A percentile compares a stretch with the other conserved stretches of the same genome.
phyloP scores from a whole-genome alignment of 2,888 invertebrate species.

The Incurvaria masculella region DNA sequence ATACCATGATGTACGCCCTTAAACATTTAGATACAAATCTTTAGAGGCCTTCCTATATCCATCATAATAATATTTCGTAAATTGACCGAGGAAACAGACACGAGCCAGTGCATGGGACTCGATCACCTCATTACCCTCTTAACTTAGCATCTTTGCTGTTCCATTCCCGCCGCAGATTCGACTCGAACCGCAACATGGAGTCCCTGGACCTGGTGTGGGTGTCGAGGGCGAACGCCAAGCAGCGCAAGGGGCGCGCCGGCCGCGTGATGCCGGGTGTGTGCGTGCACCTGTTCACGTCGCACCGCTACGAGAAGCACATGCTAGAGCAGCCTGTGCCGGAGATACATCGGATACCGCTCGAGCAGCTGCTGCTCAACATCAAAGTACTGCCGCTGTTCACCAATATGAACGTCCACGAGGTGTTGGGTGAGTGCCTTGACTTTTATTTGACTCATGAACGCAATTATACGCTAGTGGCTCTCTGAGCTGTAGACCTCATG shows the following conservation, averaged over 20 bases:
- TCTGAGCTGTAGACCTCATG: too few species aligned
- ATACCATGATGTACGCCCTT: too few species aligned
- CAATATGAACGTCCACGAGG: conserved; percentile 47
- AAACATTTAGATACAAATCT: too few species aligned
- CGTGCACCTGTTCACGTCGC: conserved; percentile 80
- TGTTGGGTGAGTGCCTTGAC: conserved; percentile 38
- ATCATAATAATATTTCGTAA: too few species aligned
- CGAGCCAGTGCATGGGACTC: too few species aligned
- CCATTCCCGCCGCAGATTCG: conserved; percentile 64
- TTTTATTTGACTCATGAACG: background rate
- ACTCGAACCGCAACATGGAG: conserved; percentile 83
- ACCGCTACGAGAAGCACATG: conserved; percentile 64
- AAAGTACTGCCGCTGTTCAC: conserved; percentile 61
- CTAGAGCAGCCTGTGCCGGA: conserved; percentile 80
- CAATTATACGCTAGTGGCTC: too few species aligned
- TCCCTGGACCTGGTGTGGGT: conserved; percentile 87
- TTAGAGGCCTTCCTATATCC: too few species aligned
- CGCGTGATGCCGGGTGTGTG: conserved; percentile 87
- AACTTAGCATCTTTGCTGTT: too few species aligned
- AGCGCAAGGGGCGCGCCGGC: conserved; percentile 88
- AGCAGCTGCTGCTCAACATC: conserved; percentile 73
- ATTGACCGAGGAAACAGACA: too few species aligned
- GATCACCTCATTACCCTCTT: too few species aligned
- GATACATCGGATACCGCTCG: conserved; percentile 84
- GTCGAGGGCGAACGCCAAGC: conserved; percentile 85